phyloP scores from a whole-genome alignment of 2,888 invertebrate species.

The Tigriopus californicus region DNA sequence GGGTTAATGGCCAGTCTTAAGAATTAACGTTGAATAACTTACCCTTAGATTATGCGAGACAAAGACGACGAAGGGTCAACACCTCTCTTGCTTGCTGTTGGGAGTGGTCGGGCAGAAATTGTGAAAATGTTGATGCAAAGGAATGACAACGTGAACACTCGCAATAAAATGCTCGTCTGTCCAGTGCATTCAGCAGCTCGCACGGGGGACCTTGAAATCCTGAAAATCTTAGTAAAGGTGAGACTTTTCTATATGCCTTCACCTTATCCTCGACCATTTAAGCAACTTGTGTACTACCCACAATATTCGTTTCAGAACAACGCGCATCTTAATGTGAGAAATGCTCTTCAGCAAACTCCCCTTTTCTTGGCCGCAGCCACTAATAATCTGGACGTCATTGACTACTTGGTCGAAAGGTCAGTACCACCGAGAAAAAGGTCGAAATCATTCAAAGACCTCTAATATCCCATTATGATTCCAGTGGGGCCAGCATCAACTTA shows the following conservation, averaged over 20 bases:
- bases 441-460: not conserved
- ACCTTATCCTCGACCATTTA: too few relatives aligned
- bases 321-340: not conserved
- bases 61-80: constrained; percentile 28
- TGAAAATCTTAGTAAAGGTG: not conserved
- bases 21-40: too few relatives aligned
- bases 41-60: constrained; percentile 27
- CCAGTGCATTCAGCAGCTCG: constrained; percentile 5
- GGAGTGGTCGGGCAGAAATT: constrained; percentile 28
- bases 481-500: not conserved
- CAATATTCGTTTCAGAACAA: not conserved
- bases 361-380: not conserved
- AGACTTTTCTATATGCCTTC: too few relatives aligned
- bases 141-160: not conserved
- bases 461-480: not conserved
- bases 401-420: not conserved
- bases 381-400: constrained; percentile 9
- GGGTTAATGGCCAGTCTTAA: too few relatives aligned
- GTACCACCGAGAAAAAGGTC: not conserved
- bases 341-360: not conserved
- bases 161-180: not conserved
- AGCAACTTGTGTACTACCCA: too few relatives aligned
- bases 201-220: constrained; percentile 2
- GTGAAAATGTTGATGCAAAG: not conserved
- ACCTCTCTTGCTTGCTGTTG: constrained; percentile 29